A percentile compares a stretch with the other conserved stretches of the same genome.
phyloP scores from a whole-genome alignment of 2,113 vertebrate genomes.

The Lepisosteus osseus region DNA sequence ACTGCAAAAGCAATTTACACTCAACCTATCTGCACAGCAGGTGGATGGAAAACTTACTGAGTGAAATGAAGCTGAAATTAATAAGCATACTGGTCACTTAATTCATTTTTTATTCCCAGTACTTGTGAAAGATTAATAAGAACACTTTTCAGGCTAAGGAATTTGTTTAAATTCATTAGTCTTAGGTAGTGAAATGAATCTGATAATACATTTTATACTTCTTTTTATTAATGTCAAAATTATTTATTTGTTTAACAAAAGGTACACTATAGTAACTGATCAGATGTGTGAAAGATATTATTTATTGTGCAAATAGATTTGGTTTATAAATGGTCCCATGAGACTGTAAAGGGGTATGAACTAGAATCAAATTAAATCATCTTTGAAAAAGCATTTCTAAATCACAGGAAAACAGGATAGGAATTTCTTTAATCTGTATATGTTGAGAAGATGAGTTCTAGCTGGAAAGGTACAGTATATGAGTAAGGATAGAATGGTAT shows the following conservation, averaged over 20 bases:
- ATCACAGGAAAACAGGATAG: background rate
- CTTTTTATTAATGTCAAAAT: too few relatives aligned
- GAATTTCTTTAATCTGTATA: constrained; percentile 7
- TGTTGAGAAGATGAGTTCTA: background rate
- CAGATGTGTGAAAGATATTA: background rate
- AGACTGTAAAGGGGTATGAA: background rate
- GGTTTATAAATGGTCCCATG: background rate
- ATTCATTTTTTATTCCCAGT: constrained; percentile 8
- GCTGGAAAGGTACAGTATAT: background rate
- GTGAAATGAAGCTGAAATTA: background rate
- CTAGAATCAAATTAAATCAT: background rate
- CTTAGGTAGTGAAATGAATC: too few relatives aligned
- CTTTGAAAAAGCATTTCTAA: background rate
- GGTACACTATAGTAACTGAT: too few relatives aligned
- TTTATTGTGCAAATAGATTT: background rate
- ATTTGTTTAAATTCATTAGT: constrained; percentile 11
- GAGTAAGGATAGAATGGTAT: background rate
- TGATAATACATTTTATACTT: too few relatives aligned
- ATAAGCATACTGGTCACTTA: constrained; percentile 6
- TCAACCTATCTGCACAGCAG: background rate
- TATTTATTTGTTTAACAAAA: too few relatives aligned
- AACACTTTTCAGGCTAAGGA: background rate
- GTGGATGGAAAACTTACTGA: background rate
- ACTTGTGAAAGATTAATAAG: constrained; percentile 4
- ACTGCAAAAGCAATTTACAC: constrained; percentile 11